Base-by-base conservation (phyloP, 1,140 invertebrate genomes). In the Zaprionus ghesquierei region DNA sequence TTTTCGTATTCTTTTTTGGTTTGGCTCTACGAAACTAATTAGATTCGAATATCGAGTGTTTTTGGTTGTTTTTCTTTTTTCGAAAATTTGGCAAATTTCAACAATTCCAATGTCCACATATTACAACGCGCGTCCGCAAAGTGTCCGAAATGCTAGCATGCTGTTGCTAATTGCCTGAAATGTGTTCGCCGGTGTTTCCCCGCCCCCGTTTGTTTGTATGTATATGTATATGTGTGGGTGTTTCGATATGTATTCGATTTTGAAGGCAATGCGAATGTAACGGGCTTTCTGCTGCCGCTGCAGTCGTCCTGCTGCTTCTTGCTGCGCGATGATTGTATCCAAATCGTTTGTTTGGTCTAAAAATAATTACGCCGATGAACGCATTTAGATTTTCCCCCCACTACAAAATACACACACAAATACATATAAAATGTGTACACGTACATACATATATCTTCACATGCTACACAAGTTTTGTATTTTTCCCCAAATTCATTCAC, bases 111-210 rank as follows among this genome's bases (percentile, higher is more conserved):
- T 89, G 82, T 87, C 76, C 79, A 77, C 84, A 75, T 86, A 74
- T 87, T 87, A 82, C 82, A 87, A 87, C 58, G 59, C 79, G 62
- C 69, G 69, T 79, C 50, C 33, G 77, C 55, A 50, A 77, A 77
- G 71, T 89, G 84, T 89, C 76, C 76, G 69, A 77, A 87, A 74
- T 79, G 76, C 46, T 82, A 29, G 77, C 65, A 84, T 74, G 66
- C 75, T 87, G 85, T 87, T 89, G 84, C 84, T 87, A 87, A 87
- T 89, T 89, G 84, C 73, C 79, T 79, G 76, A 79, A 77, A 82
- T 79, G 71, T 86, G 81, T 73, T 49, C 53, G 44, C 54, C 66
- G 61, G 61, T 49, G 53, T 20, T 56, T 23, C 13, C 49, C 20
- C 51, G 31, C 29, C 10, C 9, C 15, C 3, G 50, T 9, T 25